These are phyloP conservation scores for Clarias macrocephalus DNA, from an alignment of 2,113 vertebrate species.

Conservation along the genomic window DNA sequence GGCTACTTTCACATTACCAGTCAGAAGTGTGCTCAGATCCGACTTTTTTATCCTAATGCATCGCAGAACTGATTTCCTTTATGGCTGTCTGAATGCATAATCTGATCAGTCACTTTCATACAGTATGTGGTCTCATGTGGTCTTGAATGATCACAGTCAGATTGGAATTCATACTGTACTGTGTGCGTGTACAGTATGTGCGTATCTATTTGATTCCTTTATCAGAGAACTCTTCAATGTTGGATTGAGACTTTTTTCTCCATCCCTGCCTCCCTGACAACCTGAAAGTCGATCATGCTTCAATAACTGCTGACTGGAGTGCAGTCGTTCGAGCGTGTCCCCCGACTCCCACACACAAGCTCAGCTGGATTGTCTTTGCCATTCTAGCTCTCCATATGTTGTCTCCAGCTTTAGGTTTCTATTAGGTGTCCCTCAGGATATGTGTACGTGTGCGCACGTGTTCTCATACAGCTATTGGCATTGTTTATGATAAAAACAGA, in stretches of 20 bases:
- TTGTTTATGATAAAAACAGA: slow-evolving; percentile 11
- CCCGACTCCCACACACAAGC: slow-evolving; percentile 16
- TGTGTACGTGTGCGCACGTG: background rate
- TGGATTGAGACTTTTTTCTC: slow-evolving; percentile 24
- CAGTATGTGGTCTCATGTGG: too few species aligned
- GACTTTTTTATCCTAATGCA: too few species aligned
- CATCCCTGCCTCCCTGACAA: slow-evolving; percentile 22
- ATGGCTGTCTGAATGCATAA: too few species aligned
- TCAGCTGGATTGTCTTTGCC: slow-evolving; percentile 26
- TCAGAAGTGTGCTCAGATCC: too few species aligned
- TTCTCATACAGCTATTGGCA: background rate
- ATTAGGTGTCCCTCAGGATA: slow-evolving; percentile 16
- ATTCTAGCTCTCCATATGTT: slow-evolving; percentile 47
- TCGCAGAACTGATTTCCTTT: too few species aligned
- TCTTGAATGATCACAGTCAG: too few species aligned
- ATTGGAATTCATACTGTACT: too few species aligned
- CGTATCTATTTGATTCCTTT: background rate
- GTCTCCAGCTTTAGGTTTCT: slow-evolving; percentile 12
- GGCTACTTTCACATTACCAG: too few species aligned
- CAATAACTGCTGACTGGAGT: slow-evolving; percentile 32
- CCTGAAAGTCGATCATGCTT: slow-evolving; percentile 40
- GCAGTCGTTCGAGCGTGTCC: slow-evolving; percentile 29
- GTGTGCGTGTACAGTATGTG: background rate
- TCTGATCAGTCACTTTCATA: too few species aligned
- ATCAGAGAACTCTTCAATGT: background rate